A percentile compares a stretch with the other conserved stretches of the same genome.
Evolutionary conservation across 2,113 vertebrate species (phyloP).

Genomic region (Atherinomorus stipes): DNA sequence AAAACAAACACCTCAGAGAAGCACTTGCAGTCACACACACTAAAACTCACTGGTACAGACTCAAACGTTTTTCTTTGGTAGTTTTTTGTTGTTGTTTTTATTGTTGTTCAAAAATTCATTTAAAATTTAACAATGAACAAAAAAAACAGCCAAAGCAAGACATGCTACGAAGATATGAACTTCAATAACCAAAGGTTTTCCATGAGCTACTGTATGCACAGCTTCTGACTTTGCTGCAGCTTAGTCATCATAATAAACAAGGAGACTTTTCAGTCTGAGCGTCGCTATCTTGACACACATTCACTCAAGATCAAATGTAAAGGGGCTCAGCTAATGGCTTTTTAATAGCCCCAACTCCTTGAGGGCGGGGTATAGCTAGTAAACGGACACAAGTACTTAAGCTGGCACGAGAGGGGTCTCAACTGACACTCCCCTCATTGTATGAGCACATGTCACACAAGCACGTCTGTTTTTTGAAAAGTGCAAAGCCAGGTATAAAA

Average conservation of each 20-base stretch:
- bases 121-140: too few species aligned
- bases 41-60: background rate
- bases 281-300: slow-evolving; percentile 86
- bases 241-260: slow-evolving; percentile 72
- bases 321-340: slow-evolving; percentile 90
- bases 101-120: background rate
- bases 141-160: background rate
- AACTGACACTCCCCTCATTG: slow-evolving; percentile 85
- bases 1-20: slow-evolving; percentile 19
- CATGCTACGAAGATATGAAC: slow-evolving; percentile 20
- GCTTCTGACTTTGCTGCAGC: slow-evolving; percentile 69
- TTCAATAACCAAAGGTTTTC: background rate
- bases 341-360: slow-evolving; percentile 88
- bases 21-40: slow-evolving; percentile 16
- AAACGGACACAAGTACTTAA: slow-evolving; percentile 52
- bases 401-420: slow-evolving; percentile 76
- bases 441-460: slow-evolving; percentile 10
- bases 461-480: background rate
- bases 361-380: slow-evolving; percentile 38
- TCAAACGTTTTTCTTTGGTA: background rate
- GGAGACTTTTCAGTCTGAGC: slow-evolving; percentile 76
- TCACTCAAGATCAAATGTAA: slow-evolving; percentile 88
- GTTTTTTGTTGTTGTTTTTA: background rate
- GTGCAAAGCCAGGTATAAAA: slow-evolving; percentile 4
- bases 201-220: too few species aligned